phyloP scores from a whole-genome alignment of 2,113 vertebrate genomes.

The Heterochromis multidens region DNA sequence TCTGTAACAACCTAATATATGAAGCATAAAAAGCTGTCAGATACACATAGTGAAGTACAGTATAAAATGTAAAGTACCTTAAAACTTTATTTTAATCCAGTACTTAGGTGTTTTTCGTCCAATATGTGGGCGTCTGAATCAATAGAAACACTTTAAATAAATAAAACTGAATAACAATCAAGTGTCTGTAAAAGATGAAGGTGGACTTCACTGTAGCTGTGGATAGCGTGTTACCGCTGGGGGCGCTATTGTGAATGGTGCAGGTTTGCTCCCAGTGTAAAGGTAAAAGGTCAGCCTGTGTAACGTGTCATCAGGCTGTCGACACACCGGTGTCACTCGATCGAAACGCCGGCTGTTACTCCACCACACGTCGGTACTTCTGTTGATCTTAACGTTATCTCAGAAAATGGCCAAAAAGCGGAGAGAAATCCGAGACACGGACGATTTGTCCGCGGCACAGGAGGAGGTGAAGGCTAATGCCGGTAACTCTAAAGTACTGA shows the following conservation, averaged over 20 bases:
- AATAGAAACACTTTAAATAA: not conserved
- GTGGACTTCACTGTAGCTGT: not conserved
- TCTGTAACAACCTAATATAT: not conserved
- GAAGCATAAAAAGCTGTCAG: not conserved
- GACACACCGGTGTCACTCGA: not conserved
- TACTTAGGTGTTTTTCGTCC: not conserved
- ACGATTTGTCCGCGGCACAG: constrained; percentile 23
- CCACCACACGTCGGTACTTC: no score
- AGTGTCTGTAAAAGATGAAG: not conserved
- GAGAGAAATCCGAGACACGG: constrained; percentile 62
- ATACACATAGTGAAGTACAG: not conserved
- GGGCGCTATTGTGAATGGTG: constrained; percentile 18
- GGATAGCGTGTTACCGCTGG: not conserved
- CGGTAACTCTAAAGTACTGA: constrained; percentile 18
- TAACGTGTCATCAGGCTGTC: constrained; percentile 43
- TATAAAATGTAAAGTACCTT: not conserved
- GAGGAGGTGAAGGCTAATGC: constrained; percentile 49
- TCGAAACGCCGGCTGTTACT: not conserved
- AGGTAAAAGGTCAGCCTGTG: constrained; percentile 45
- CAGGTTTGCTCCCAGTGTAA: not conserved
- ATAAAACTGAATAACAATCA: not conserved
- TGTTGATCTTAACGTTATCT: not conserved
- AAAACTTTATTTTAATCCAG: not conserved
- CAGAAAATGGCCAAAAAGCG: constrained; percentile 73
- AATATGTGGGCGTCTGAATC: not conserved